Base-by-base conservation (phyloP, 2,888 invertebrate species). In the Oligia strigilis region DNA sequence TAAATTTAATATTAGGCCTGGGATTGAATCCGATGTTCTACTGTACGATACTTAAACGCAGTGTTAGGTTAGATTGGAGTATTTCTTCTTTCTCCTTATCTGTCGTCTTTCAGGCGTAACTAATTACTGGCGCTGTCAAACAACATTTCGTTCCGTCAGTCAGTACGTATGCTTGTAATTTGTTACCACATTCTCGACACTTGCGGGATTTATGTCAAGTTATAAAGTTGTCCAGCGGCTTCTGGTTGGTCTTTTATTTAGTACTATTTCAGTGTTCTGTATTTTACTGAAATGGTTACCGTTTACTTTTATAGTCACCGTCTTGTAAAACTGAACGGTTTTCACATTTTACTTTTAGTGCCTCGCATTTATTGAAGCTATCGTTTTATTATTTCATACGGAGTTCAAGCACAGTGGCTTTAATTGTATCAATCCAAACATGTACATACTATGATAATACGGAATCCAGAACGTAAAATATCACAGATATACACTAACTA, bases 1-100 rank as follows among this genome's bases (percentile, higher is more conserved):
- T 95, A 93, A 94, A 95, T 93, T 92, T 91, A 89, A 92, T 91
- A 91, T 90, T 89, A 88, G 88, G 87, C 87, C 84, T 83, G 83
- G 87, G 88, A 92, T 90, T 91, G 87, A 90, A 90, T 89, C 86
- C 62, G 72, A 78, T 46, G 64, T 83, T 78, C 40, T 72, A 78
- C 67, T 74, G 67, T 81, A 77, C 58, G 71, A 64, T 79, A 82
- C 76, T 76, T 73, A 72, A 75, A 85, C 52, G 43, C 75, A 79
- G 69, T 75, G 82, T 73, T 74, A 72, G 78, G 81, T 81, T 80
- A 62, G 74, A 80, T 81, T 66, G 69, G 60, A 84, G 66, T 82
- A 81, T 72, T 78, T 73, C 69, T 74, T 85, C n/a, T n/a, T n/a
- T n/a, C 71, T 84, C 75, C 86, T 87, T 90, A 89, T 89, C 89